Base-by-base conservation (phyloP, 2,888 invertebrate genomes). In the Diaphora mendica region DNA sequence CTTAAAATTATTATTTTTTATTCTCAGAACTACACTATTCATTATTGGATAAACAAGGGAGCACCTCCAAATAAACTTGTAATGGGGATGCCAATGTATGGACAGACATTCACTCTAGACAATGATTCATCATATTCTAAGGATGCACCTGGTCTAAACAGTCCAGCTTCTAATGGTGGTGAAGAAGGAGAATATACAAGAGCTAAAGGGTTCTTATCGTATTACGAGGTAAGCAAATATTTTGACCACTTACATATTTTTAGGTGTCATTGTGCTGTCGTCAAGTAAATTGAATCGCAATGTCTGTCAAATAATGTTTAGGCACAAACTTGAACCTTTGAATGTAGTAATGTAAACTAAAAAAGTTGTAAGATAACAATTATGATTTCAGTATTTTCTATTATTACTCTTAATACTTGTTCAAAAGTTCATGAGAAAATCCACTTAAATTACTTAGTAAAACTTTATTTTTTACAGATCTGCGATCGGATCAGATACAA, bases 11-110 rank as follows among this genome's bases (percentile, higher is more conserved):
- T 30, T 30, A 0, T 44, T n/a, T 17, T 17, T 51, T 59, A 15
- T 7, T 26, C 72, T 59, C 84, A 98, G 98, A 98, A 99, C 90
- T 98, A 96, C 90, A 98, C 99, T 0, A 97, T 99, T 75, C 97
- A 98, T 87, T 98, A 99, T 90, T 99, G 99, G 99, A 97, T 98
- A 77, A 96, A 97, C 48, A 97, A 97, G 88, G 99, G 99, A 23
- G 98, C 98, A 0, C 97, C 98, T 0, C 96, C 98, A 0, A 96
- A 97, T 42, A 98, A 98, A 88, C 96, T 99, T 42, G 97, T 99
- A 0, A 97, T 99, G 97, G 98, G 98, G 51, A 97, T 99, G 96
- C 98, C 99, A 0, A 92, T 98, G 68, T 99, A 99, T 87, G 99
- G 98, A 0, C 98, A 98, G 88, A 97, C 98, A 0, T 99, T 99